These are phyloP conservation scores for Eonycteris spelaea DNA, from an alignment of 2,113 vertebrate species.

Conservation along the genomic window DNA sequence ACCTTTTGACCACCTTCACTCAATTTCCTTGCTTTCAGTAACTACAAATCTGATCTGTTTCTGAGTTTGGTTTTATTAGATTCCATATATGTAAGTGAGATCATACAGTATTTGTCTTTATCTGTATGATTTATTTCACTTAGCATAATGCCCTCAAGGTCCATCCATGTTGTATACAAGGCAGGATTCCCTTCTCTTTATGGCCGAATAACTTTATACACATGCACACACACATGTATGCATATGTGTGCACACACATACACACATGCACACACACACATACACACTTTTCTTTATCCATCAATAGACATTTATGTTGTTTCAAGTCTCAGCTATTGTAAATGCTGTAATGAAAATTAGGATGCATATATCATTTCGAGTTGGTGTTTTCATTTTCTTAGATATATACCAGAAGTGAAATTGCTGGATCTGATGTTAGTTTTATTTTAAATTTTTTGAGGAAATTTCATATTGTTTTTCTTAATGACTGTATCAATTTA, in stretches of 20 bases:
- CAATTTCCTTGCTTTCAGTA: neutral
- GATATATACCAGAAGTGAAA: neutral
- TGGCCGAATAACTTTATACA: neutral
- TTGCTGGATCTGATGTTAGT: neutral
- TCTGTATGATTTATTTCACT: neutral
- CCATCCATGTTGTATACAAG: neutral
- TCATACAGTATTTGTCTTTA: neutral
- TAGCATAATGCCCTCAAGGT: neutral
- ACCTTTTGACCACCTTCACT: neutral
- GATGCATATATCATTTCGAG: neutral
- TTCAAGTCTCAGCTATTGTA: neutral
- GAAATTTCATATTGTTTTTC: too few relatives aligned
- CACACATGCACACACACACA: too few relatives aligned
- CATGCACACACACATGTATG: too few relatives aligned
- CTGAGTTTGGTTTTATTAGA: neutral
- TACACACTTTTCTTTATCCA: too few relatives aligned
- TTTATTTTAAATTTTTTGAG: too few relatives aligned
- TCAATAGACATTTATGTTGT: neutral
- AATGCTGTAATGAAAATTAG: neutral
- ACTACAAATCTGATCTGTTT: neutral
- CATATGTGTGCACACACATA: too few relatives aligned
- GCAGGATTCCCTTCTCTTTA: neutral
- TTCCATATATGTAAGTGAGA: neutral
- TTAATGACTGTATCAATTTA: too few relatives aligned
- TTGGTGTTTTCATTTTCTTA: neutral